A percentile compares a stretch with the other conserved stretches of the same genome.
Evolutionary conservation across 2,888 invertebrate species (phyloP).

Genomic region (Caradrina kadenii): DNA sequence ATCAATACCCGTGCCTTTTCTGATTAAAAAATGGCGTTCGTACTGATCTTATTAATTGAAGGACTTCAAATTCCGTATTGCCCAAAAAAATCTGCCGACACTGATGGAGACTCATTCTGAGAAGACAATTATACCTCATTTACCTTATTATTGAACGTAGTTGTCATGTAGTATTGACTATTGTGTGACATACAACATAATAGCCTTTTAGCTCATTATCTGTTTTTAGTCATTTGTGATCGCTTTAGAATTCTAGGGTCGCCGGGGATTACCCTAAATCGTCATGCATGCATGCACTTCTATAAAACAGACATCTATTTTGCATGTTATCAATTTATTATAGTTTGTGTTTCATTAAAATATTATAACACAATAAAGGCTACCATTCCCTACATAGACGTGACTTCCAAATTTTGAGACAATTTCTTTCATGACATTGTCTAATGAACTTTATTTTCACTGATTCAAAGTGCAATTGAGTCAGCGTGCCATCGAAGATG

Average conservation of each 20-base stretch:
- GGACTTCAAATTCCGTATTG: too few relatives aligned
- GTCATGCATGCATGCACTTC: slow-evolving; percentile 1
- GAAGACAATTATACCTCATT: too few relatives aligned
- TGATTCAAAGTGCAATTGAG: too few relatives aligned
- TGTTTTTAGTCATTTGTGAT: slow-evolving; percentile 4
- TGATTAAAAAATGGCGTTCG: too few relatives aligned
- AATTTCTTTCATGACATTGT: not conserved
- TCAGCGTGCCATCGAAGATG: not conserved
- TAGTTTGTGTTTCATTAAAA: not conserved
- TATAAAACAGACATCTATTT: slow-evolving; percentile 10
- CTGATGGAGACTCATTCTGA: too few relatives aligned
- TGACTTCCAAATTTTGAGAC: not conserved
- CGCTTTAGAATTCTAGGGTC: slow-evolving; percentile 5
- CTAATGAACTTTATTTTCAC: too few relatives aligned
- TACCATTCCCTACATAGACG: not conserved
- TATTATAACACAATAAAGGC: not conserved
- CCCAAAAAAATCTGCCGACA: too few relatives aligned
- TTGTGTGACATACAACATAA: slow-evolving; percentile 19
- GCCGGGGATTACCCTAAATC: slow-evolving; percentile 19
- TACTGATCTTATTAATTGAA: too few relatives aligned
- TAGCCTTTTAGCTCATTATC: slow-evolving; percentile 16
- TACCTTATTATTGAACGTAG: too few relatives aligned
- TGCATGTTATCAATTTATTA: not conserved
- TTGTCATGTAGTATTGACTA: not conserved
- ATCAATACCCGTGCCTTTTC: too few relatives aligned